Evolutionary conservation across 2,113 vertebrate genomes (phyloP), one percentile per base, ranked within the genome.

Genomic region (Bolborhynchus lineola): DNA sequence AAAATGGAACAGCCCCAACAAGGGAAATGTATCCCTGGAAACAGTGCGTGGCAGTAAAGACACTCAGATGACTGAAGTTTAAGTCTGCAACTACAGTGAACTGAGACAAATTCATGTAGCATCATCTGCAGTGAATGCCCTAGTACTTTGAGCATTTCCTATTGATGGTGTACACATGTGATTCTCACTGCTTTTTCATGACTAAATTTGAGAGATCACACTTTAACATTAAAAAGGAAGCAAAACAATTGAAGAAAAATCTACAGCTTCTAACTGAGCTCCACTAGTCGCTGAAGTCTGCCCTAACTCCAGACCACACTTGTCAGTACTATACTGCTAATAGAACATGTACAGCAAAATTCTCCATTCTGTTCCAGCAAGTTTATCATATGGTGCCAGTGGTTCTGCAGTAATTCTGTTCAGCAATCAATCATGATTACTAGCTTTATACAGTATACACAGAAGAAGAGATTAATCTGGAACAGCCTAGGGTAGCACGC

Each of bases 381-480:
- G 94, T 86, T 82, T 90, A 90, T 92, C 53, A 37, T 37, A 89
- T 9, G 29, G 39, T 86, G 92, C 80, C 91, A 93, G 90, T 63
- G 60, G 59, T 84, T 95, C 80, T 96, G 63, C 92, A 91, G 90
- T 86, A 89, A 72, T 84, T 91, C 70, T 95, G 49, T 64, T 93
- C 69, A 86, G 82, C 95, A 97, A 97, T 98, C 97, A 97, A 93
- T 98, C 95, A 97, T 96, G 95, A 97, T 97, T 97, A 90, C 89
- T 74, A 85, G 79, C 64, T 74, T 53, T 82, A 85, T 92, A 92
- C 91, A 96, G 86, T 96, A 96, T 95, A 96, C 93, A 96, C 41
- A 97, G 95, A 92, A 96, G 89, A 96, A 97, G 91, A 97, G 82
- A 98, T 97, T 98, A 97, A 98, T 98, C 64, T 96, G 93, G 88